These are phyloP conservation scores for Chelidonichthys spinosus DNA, from an alignment of 2,797 vertebrate species.

Conservation along the genomic window DNA sequence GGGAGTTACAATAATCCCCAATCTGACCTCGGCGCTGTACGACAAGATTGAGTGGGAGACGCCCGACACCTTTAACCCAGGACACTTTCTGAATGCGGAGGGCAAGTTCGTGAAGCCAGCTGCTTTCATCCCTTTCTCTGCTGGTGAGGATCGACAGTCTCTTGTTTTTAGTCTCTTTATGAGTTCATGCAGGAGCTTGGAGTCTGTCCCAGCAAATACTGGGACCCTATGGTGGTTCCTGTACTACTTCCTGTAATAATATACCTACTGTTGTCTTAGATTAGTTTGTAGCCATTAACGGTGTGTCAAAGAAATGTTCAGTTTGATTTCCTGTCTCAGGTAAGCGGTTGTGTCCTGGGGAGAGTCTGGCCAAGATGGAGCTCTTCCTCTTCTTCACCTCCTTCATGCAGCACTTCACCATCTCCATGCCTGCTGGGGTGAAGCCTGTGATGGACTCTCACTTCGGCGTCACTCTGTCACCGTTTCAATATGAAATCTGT, in stretches of 20 bases:
- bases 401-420: constrained; percentile 66
- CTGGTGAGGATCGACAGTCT: constrained; percentile 68
- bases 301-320: too few species aligned
- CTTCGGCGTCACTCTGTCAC: neutral
- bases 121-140: constrained; percentile 87
- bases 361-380: constrained; percentile 73
- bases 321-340: constrained; percentile 64
- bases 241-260: too few species aligned
- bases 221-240: too few species aligned
- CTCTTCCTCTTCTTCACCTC: constrained; percentile 73
- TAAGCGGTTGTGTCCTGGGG: constrained; percentile 73
- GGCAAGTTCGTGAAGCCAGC: constrained; percentile 85
- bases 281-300: too few species aligned
- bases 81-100: constrained; percentile 85
- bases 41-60: constrained; percentile 87
- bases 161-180: too few species aligned
- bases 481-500: neutral
- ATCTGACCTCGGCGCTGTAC: constrained; percentile 82
- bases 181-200: too few species aligned
- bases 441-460: neutral
- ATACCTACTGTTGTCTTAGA: too few species aligned
- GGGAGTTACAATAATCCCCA: constrained; percentile 70
- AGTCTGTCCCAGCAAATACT: too few species aligned
- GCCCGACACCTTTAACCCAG: constrained; percentile 84
- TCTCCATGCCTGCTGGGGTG: neutral